Conservation (phyloP, 1,140 invertebrate genomes). For the Psix sp. region DNA sequence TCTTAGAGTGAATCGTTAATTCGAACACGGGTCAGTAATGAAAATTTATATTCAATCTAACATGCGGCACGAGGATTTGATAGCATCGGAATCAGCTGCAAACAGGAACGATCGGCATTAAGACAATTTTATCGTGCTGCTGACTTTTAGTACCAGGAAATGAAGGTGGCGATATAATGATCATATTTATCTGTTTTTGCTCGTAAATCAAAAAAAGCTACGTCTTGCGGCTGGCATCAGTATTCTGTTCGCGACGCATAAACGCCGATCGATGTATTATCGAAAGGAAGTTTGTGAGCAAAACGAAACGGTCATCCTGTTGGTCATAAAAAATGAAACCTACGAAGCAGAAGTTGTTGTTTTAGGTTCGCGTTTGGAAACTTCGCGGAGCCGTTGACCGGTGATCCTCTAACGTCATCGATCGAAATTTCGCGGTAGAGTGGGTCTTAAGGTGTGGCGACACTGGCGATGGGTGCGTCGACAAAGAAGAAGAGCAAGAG, state of each 20-base stretch:
- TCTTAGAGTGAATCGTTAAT: slow-evolving; percentile 42
- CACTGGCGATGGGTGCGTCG: slow-evolving; percentile 54
- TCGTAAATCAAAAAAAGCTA: slow-evolving; percentile 5
- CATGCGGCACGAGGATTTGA: slow-evolving; percentile 53
- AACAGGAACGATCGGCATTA: slow-evolving; percentile 59
- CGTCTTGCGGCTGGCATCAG: background rate
- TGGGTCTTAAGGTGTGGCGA: slow-evolving; percentile 60
- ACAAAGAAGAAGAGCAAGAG: slow-evolving; percentile 1
- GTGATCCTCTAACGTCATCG: slow-evolving; percentile 57
- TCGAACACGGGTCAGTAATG: slow-evolving; percentile 47
- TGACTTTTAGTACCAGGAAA: slow-evolving; percentile 61
- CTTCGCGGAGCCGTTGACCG: slow-evolving; percentile 56
- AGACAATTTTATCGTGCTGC: slow-evolving; percentile 61
- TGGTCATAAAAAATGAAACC: slow-evolving; percentile 45
- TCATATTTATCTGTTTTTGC: slow-evolving; percentile 38
- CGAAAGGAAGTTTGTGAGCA: slow-evolving; percentile 19
- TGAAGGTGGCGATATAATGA: slow-evolving; percentile 39
- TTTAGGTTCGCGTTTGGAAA: slow-evolving; percentile 46
- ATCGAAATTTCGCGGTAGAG: slow-evolving; percentile 57
- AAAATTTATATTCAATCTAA: slow-evolving; percentile 63
- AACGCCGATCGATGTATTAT: slow-evolving; percentile 32
- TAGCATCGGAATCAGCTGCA: slow-evolving; percentile 56
- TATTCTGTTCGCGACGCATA: background rate
- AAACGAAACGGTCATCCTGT: slow-evolving; percentile 27
- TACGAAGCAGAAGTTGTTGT: too few species aligned